These are phyloP conservation scores for Chloropsis hardwickii DNA, from an alignment of 2,113 vertebrate genomes.

Conservation along the genomic window DNA sequence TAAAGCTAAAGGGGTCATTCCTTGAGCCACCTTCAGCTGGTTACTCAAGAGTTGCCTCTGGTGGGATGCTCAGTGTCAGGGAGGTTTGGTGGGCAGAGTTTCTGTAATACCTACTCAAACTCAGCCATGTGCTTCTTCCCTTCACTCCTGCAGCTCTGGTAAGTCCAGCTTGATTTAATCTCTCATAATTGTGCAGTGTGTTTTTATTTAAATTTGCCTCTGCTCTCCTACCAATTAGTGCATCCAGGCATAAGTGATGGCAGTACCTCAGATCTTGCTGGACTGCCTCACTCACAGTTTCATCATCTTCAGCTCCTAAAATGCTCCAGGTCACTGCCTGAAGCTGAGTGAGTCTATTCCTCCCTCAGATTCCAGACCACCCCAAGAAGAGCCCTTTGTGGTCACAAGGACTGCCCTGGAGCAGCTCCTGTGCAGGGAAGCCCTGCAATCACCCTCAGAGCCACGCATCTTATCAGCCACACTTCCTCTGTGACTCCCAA, in stretches of 20 bases:
- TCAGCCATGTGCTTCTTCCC: neutral
- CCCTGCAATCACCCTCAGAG: neutral
- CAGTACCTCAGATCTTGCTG: neutral
- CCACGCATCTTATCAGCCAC: neutral
- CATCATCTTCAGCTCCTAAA: neutral
- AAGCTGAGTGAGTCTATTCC: neutral
- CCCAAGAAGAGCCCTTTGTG: neutral
- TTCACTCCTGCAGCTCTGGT: neutral
- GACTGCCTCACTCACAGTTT: neutral
- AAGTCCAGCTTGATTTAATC: neutral
- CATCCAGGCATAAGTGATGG: neutral
- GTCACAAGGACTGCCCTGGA: neutral
- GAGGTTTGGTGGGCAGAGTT: neutral
- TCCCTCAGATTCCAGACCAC: neutral
- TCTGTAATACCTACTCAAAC: neutral
- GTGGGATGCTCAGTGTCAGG: neutral
- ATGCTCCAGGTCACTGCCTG: neutral
- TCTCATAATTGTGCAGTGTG: neutral
- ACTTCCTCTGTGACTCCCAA: neutral
- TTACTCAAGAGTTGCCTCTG: neutral
- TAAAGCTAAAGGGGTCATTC: neutral
- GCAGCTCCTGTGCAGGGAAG: neutral
- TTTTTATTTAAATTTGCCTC: conserved; percentile 22
- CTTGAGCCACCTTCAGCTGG: neutral
- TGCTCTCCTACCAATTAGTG: neutral